Conservation (phyloP, 2,888 invertebrate genomes). For the Ophion obscuratus region DNA sequence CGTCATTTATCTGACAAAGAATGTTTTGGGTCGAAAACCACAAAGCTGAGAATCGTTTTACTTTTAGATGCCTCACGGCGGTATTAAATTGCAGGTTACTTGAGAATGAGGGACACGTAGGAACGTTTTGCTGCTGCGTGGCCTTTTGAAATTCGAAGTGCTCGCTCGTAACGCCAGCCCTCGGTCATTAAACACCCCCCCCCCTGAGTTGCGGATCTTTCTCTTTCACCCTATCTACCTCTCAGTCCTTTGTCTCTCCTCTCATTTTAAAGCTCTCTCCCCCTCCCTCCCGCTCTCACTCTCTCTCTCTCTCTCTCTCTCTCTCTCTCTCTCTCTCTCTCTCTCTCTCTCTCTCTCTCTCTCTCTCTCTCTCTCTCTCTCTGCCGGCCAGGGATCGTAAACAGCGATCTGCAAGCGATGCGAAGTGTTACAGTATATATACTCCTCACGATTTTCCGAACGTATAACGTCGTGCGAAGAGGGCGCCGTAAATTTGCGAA, state of each 20-base stretch:
- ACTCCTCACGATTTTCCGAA: conserved; percentile 20
- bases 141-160: conserved; percentile 56
- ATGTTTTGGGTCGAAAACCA: background rate
- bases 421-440: conserved; percentile 4
- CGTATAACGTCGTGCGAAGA: conserved; percentile 14
- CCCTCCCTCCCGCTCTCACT: background rate
- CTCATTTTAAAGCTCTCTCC: conserved; percentile 18
- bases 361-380: background rate
- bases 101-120: conserved; percentile 41
- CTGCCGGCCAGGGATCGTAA: conserved; percentile 37
- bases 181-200: conserved; percentile 58
- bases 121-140: conserved; percentile 37
- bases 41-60: conserved; percentile 5
- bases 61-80: background rate
- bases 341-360: background rate
- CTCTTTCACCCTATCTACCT: conserved; percentile 19
- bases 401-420: conserved; percentile 40
- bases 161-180: conserved; percentile 55
- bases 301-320: background rate
- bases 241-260: conserved; percentile 13
- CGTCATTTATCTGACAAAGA: background rate
- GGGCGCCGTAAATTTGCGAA: background rate
- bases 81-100: conserved; percentile 43
- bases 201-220: conserved; percentile 30
- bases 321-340: background rate